Conservation (phyloP, 1,140 invertebrate genomes). For the Trichoplusia ni region DNA sequence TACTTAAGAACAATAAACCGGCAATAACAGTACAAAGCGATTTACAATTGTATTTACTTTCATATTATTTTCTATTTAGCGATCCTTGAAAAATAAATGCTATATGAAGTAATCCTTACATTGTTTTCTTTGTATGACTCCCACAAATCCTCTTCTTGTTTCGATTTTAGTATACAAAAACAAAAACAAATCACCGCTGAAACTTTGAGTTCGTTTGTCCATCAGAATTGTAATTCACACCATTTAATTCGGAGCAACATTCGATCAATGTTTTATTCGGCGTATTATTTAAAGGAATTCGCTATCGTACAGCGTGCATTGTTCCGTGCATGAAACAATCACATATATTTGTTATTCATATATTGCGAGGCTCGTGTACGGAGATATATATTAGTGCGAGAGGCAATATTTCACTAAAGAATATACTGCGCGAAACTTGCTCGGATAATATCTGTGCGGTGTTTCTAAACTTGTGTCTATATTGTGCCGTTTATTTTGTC, state of each 20-base stretch:
- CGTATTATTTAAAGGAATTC: conserved; percentile 9
- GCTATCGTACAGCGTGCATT: neutral
- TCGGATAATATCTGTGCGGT: conserved; percentile 1
- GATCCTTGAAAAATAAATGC: no score
- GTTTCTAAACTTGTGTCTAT: conserved; percentile 1
- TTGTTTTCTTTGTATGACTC: no score
- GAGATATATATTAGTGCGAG: conserved; percentile 5
- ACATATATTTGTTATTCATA: conserved; percentile 23
- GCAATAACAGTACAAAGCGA: no score
- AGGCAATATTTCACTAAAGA: neutral
- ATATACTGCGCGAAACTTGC: conserved; percentile 11
- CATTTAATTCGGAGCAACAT: conserved; percentile 9
- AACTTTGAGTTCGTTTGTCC: neutral
- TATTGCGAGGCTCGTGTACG: neutral
- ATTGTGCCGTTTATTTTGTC: neutral
- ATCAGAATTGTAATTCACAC: conserved; percentile 6
- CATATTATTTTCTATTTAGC: no score
- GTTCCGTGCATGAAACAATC: conserved; percentile 6
- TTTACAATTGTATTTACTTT: no score
- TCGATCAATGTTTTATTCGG: neutral
- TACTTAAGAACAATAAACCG: no score
- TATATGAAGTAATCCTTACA: no score
- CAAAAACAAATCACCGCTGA: neutral
- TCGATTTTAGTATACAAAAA: no score
- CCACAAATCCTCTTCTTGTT: no score